These are phyloP conservation scores for Menidia menidia DNA, from an alignment of 2,797 vertebrate species.

Conservation along the genomic window DNA sequence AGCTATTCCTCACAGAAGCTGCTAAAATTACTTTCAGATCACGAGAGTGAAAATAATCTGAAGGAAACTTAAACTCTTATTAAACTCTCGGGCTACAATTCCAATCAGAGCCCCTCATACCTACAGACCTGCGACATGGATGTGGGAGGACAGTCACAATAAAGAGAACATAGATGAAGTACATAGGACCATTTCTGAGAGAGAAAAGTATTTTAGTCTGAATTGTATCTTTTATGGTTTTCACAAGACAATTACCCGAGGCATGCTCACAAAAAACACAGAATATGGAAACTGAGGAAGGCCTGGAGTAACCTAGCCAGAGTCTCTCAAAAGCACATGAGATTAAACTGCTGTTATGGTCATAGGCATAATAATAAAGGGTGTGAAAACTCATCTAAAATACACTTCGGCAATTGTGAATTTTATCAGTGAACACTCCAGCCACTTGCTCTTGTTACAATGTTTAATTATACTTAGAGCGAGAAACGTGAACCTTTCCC, in stretches of 20 bases:
- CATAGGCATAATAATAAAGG: not conserved
- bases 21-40: not conserved
- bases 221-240: not conserved
- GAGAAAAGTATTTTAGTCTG: not conserved
- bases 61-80: not conserved
- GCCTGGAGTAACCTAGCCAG: not conserved
- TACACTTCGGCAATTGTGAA: not conserved
- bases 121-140: not conserved
- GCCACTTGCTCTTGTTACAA: not conserved
- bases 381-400: not conserved
- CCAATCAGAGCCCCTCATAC: not conserved
- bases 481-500: constrained; percentile 10
- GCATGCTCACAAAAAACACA: not conserved
- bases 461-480: too few relatives aligned
- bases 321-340: not conserved
- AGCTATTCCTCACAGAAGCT: not conserved
- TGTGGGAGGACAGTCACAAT: not conserved
- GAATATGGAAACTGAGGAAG: not conserved
- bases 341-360: not conserved
- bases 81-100: not conserved
- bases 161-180: too few relatives aligned
- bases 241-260: not conserved
- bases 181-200: not conserved
- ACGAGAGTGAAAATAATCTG: not conserved
- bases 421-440: not conserved